Base-by-base conservation (phyloP, 2,113 vertebrate species). In the Ascaphus truei region DNA sequence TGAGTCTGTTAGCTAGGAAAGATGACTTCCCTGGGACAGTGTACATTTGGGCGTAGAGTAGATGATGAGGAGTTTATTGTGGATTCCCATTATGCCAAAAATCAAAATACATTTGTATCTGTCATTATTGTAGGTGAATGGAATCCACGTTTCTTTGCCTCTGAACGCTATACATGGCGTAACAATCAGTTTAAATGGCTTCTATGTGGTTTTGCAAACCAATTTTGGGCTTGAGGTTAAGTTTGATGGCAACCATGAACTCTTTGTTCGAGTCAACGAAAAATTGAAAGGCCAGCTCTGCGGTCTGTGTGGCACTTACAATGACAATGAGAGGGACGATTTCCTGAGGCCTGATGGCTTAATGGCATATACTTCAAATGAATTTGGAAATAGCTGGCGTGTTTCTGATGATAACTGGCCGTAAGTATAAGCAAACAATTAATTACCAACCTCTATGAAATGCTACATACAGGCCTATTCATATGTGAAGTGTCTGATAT, bases 301-400 rank as follows among this genome's bases (percentile, higher is more conserved):
- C 7, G 90, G 90, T 30, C 73, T 92, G 12, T 92, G 90, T 43
- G 90, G 90, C 29, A 91, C 86, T 18, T 91, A 86, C 68, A 90
- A 86, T 18, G 77, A 58, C 20, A 64, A 73, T 39, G 84, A 86
- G 58, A 78, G 73, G 0, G 90, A 91, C 64, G 90, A 92, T 64
- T 89, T 91, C 8, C 2, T 84, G 20, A 82, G 65, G 18, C 84
- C 88, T 8, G 85, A 71, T 13, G 89, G 88, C 3, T 67, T 72
- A 1, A 59, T 68, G 50, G 91, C 92, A 52, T 75, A 75, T 5
- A 76, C 43, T 3, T 4, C 74, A 1, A 83, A 85, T 22, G 77
- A 83, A 25, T 92, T 91, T 33, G 94, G 94, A 68, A 83, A 92
- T 60, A 92, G 89, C 80, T 92, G 89, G 89, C 84, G 68, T 51